Evolutionary conservation across 2,888 invertebrate genomes (phyloP).

Genomic region (Copidosoma aretas): DNA sequence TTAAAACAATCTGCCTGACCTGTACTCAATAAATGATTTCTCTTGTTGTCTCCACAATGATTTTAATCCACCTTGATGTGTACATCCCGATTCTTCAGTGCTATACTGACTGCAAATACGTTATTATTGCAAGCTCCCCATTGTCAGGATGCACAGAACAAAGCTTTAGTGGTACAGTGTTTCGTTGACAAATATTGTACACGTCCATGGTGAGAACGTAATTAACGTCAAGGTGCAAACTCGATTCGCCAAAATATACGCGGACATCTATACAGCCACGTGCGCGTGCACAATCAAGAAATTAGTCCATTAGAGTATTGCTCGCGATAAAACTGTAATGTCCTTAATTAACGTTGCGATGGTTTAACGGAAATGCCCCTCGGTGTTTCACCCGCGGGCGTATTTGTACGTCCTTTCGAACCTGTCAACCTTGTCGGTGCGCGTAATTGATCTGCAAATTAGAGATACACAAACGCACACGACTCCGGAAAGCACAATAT

Average conservation of each 20-base stretch:
- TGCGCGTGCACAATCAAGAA: background rate
- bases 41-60: no score
- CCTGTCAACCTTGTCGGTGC: background rate
- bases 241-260: background rate
- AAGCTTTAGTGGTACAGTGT: background rate
- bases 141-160: no score
- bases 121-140: no score
- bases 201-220: background rate
- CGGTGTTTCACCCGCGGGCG: background rate
- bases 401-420: background rate
- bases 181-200: background rate
- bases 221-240: background rate
- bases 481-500: no score
- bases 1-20: no score
- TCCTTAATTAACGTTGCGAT: background rate
- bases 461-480: background rate
- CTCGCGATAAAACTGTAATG: background rate
- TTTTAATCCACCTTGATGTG: no score
- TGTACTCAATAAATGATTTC: no score
- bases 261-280: background rate
- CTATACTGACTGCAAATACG: no score
- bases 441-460: background rate
- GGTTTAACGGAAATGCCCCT: background rate
- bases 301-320: constrained; percentile 4
- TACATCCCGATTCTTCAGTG: no score